These are phyloP conservation scores for Zaprionus lineosus DNA, from an alignment of 2,888 invertebrate genomes.

Conservation along the genomic window DNA sequence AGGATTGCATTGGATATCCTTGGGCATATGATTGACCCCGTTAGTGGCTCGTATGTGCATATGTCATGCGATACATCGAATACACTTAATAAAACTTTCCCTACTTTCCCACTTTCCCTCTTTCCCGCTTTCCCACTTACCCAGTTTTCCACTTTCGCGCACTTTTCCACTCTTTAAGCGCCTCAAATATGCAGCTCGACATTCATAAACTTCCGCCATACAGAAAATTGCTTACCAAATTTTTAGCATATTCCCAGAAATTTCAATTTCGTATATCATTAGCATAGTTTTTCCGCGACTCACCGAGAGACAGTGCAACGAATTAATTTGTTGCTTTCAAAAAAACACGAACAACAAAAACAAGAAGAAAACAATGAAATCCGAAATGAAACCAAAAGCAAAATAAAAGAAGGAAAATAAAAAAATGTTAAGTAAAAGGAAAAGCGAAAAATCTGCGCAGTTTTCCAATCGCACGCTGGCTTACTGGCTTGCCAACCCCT, in stretches of 20 bases:
- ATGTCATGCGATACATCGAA: too few species aligned
- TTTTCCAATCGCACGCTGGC: slow-evolving; percentile 70
- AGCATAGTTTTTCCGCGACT: slow-evolving; percentile 62
- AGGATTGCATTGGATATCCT: too few species aligned
- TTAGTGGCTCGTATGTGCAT: too few species aligned
- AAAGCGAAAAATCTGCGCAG: slow-evolving; percentile 62
- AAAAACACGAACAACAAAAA: slow-evolving; percentile 8
- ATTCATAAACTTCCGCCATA: slow-evolving; percentile 12
- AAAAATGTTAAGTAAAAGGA: slow-evolving; percentile 17
- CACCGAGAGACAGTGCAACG: slow-evolving; percentile 54
- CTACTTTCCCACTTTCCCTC: too few species aligned
- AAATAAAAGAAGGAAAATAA: neutral
- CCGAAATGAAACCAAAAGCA: slow-evolving; percentile 8
- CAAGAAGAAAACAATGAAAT: neutral
- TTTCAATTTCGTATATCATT: slow-evolving; percentile 62
- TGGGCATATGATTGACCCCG: too few species aligned
- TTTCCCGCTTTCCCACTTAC: too few species aligned
- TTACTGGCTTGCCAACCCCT: slow-evolving; percentile 51
- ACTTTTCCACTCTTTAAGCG: neutral
- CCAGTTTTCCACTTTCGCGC: slow-evolving; percentile 1
- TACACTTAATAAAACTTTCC: too few species aligned
- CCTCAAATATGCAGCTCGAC: neutral
- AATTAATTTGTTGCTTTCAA: slow-evolving; percentile 67
- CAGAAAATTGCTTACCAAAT: slow-evolving; percentile 29
- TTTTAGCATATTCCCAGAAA: slow-evolving; percentile 49